A percentile compares a stretch with the other conserved stretches of the same genome.
Evolutionary conservation across 2,113 vertebrate genomes (phyloP).

Genomic region (Peromyscus leucopus): DNA sequence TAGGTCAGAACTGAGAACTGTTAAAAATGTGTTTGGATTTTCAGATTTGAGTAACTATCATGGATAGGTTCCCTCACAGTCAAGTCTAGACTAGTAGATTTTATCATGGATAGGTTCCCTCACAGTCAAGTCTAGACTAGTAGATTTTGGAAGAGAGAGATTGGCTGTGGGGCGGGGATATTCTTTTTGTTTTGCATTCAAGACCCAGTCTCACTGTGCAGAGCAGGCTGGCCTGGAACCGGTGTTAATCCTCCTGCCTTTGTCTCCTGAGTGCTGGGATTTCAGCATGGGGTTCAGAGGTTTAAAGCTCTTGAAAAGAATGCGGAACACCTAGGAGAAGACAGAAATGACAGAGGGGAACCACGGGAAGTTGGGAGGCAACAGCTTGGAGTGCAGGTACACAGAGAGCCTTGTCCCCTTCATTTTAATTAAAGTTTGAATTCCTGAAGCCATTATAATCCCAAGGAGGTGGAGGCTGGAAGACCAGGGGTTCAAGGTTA

Average conservation of each 20-base stretch:
- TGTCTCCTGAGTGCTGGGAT: neutral
- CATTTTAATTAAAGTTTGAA: conserved; percentile 13
- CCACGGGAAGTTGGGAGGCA: neutral
- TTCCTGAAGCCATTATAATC: neutral
- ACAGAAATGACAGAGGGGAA: neutral
- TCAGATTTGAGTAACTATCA: conserved; percentile 35
- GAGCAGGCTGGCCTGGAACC: neutral
- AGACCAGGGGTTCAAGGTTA: neutral
- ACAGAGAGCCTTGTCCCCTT: neutral
- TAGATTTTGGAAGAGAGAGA: conserved; percentile 64
- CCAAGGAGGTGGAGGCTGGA: neutral
- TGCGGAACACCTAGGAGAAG: neutral
- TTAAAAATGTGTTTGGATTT: neutral
- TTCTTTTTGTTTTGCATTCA: neutral
- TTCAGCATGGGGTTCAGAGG: neutral
- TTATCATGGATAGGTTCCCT: conserved; percentile 54
- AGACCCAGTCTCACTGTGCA: neutral
- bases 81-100: conserved; percentile 29
- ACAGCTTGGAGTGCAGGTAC: neutral
- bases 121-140: neutral
- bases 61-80: conserved; percentile 52
- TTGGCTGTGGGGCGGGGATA: neutral
- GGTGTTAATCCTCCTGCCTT: neutral
- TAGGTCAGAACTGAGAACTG: conserved; percentile 67
- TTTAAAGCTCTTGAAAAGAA: conserved; percentile 48